Evolutionary conservation across 2,888 invertebrate genomes (phyloP).

Genomic region (Rhagophthalmus giganteus): DNA sequence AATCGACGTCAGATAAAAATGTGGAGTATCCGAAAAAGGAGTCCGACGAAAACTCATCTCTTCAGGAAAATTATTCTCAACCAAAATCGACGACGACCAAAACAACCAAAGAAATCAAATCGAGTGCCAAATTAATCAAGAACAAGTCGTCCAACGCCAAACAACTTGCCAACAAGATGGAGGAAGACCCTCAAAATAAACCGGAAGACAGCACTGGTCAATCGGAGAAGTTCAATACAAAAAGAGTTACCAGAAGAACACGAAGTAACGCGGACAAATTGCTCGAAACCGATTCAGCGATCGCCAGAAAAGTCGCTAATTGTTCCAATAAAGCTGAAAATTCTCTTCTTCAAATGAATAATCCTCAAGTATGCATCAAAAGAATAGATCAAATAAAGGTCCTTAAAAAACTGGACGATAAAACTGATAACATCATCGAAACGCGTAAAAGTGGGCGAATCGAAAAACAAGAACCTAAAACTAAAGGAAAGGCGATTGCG

Average conservation of each 20-base stretch:
- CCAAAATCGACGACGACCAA: no score
- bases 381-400: not conserved
- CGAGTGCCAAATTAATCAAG: no score
- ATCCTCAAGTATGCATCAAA: not conserved
- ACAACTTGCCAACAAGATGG: not conserved
- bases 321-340: constrained; percentile 2
- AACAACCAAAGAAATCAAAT: not conserved
- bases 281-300: not conserved
- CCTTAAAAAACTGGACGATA: not conserved
- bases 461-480: not conserved
- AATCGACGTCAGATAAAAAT: not conserved
- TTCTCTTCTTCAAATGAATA: not conserved
- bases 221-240: no score
- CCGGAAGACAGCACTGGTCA: not conserved
- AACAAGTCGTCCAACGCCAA: not conserved
- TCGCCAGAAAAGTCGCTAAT: not conserved
- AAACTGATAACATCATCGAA: not conserved
- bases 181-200: not conserved
- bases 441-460: not conserved
- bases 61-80: no score
- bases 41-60: not conserved
- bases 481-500: constrained; percentile 1
- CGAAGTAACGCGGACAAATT: constrained; percentile 6
- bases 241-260: constrained; percentile 14
- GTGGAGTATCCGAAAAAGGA: not conserved